Base-by-base conservation (phyloP, 1,140 invertebrate genomes). In the Heliconius himera region DNA sequence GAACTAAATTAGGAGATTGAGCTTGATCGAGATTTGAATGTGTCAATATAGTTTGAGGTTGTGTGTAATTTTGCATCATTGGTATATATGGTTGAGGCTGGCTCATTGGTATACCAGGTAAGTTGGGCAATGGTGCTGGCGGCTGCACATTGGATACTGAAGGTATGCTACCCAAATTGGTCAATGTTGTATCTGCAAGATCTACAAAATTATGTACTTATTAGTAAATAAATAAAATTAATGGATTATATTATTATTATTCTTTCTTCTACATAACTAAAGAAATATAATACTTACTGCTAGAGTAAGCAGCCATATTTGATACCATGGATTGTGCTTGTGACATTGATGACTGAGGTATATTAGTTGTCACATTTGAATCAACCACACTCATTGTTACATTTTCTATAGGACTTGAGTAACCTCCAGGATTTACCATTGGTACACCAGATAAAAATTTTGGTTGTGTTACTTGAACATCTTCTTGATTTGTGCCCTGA, bases 71-170 rank as follows among this genome's bases (percentile, higher is more conserved):
- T 29, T 88, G 90, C 94, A 94, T 95, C 79, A 95, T 95, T 13
- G 94, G 94, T 86, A 95, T 95, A 79, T 95, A 95, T 11, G 94
- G 94, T 81, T 95, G 94, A 5, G 95, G 93, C 80, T 95, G 94
- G 81, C 91, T 95, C 90, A 95, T 95, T 49, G 96, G 96, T 92
- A 96, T 95, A 71, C 96, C 96, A 49, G 96, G 96, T 86, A 96
- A 95, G 85, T 91, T 95, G 26, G 96, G 95, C 78, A 95, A 79
- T 18, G 94, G 94, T 26, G 93, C 94, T 71, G 95, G 94, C 13
- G 91, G 91, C 76, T 94, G 94, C 83, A 95, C 89, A 81, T 90
- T 92, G 8, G 92, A 94, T 41, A 93, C 89, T 18, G 91, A 93
- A 73, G 92, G 92, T 89, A 93, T 91, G 75, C 93, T 93, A 20